phyloP scores from a whole-genome alignment of 2,888 invertebrate species.

The Urechis unicinctus region DNA sequence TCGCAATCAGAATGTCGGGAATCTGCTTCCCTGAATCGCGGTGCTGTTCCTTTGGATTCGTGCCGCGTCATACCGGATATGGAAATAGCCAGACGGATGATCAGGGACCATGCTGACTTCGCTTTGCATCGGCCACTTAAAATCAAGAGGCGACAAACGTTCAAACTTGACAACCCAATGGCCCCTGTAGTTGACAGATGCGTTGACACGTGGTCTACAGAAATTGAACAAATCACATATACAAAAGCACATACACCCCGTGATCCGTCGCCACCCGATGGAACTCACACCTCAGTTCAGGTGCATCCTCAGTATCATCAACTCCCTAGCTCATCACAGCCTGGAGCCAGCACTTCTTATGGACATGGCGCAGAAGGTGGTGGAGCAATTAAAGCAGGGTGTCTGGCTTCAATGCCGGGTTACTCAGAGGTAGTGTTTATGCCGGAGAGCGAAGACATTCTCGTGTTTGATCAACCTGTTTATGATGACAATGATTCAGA shows the following conservation, averaged over 20 bases:
- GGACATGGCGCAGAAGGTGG: too few species aligned
- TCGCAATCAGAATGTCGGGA: too few species aligned
- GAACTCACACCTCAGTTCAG: neutral
- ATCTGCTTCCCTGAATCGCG: too few species aligned
- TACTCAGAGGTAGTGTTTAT: neutral
- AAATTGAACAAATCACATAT: too few species aligned
- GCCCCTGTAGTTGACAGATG: neutral
- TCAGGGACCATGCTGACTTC: neutral
- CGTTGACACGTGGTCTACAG: too few species aligned
- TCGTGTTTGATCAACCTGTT: neutral
- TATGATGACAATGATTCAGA: neutral
- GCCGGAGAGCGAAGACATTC: neutral
- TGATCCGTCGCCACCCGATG: neutral
- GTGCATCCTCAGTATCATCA: neutral
- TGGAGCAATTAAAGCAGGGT: neutral
- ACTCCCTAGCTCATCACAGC: neutral
- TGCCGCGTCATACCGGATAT: neutral
- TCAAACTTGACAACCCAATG: neutral
- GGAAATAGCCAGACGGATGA: neutral
- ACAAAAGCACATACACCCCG: too few species aligned
- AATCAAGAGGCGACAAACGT: neutral
- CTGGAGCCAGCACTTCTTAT: neutral
- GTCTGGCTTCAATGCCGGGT: neutral
- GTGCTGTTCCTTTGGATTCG: neutral
- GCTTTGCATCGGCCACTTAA: neutral